Evolutionary conservation across 2,888 invertebrate species (phyloP).

Genomic region (Psylliodes chrysocephalus): DNA sequence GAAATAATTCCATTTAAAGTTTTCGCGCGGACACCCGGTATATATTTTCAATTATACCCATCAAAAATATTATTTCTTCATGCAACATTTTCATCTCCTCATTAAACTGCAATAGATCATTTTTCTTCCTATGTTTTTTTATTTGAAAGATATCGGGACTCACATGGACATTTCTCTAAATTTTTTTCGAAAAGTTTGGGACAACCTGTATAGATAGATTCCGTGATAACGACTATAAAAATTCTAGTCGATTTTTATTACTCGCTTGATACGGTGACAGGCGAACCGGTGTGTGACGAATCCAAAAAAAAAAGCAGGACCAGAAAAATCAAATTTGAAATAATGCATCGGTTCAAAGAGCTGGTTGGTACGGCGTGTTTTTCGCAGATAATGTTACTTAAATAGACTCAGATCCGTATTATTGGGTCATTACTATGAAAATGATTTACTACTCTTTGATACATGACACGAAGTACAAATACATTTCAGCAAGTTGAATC

Average conservation of each 20-base stretch:
- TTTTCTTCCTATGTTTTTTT: no score
- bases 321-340: slow-evolving; percentile 24
- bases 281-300: slow-evolving; percentile 17
- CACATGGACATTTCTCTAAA: no score
- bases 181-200: no score
- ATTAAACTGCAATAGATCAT: no score
- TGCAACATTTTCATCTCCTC: no score
- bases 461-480: slow-evolving; percentile 3
- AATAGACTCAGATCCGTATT: slow-evolving; percentile 31
- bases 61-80: no score
- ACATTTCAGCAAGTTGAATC: neutral
- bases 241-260: neutral
- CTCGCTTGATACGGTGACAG: slow-evolving; percentile 47
- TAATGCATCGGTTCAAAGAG: slow-evolving; percentile 17
- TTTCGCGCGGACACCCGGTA: no score
- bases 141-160: no score
- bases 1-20: no score
- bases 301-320: slow-evolving; percentile 20
- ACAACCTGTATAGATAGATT: no score
- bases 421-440: slow-evolving; percentile 1
- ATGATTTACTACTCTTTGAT: slow-evolving; percentile 17
- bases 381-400: slow-evolving; percentile 27
- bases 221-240: no score
- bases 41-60: no score
- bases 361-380: slow-evolving; percentile 36